Conservation (phyloP, 2,113 vertebrate species). For the Chelonoidis abingdonii region DNA sequence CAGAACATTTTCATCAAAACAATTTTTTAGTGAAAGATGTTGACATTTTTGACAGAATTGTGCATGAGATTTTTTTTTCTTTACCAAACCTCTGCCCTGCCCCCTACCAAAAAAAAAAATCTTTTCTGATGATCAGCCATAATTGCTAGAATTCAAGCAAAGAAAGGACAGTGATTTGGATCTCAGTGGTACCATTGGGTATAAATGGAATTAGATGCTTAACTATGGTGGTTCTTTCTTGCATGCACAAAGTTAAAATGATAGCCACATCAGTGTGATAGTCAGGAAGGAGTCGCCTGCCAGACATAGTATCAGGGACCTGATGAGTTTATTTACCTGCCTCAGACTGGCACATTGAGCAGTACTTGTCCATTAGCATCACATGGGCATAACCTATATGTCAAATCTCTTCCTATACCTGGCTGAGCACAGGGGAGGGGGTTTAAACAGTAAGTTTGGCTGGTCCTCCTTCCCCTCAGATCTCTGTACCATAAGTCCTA, state of each 20-base stretch:
- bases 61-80: not conserved
- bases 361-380: not conserved
- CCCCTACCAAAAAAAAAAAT: not conserved
- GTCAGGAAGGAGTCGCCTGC: not conserved
- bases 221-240: not conserved
- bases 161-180: not conserved
- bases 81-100: not conserved
- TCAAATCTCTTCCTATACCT: not conserved
- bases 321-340: not conserved
- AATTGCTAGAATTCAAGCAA: not conserved
- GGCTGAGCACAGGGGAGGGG: not conserved
- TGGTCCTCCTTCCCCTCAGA: not conserved
- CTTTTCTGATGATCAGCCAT: not conserved
- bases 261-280: not conserved
- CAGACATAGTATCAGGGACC: not conserved
- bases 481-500: rapidly evolving
- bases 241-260: not conserved
- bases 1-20: not conserved
- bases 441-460: not conserved
- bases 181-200: not conserved
- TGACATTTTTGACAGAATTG: not conserved
- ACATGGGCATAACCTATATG: not conserved
- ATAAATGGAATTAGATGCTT: not conserved
- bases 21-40: not conserved
- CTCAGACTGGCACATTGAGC: not conserved